These are phyloP conservation scores for Chauna torquata DNA, from an alignment of 2,113 vertebrate genomes.

Conservation along the genomic window DNA sequence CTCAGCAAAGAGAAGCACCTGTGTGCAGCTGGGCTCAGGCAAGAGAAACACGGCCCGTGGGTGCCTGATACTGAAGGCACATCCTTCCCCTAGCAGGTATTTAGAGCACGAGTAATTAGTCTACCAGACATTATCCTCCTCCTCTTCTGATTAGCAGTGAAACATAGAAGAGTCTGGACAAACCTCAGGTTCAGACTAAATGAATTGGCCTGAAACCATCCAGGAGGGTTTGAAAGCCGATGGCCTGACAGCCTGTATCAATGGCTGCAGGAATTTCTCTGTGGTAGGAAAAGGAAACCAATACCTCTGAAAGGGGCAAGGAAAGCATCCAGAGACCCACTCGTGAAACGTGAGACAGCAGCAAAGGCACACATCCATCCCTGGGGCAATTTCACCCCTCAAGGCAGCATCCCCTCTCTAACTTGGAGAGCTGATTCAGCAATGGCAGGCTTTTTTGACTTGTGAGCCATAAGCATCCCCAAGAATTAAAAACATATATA, in stretches of 20 bases:
- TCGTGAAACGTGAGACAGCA: accelerated
- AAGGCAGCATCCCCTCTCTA: not conserved
- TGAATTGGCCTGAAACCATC: not conserved
- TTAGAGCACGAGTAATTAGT: not conserved
- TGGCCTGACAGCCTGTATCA: not conserved
- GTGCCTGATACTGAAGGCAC: not conserved
- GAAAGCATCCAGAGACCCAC: not conserved
- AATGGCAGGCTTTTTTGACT: not conserved
- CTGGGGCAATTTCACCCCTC: not conserved
- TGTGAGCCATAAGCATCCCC: not conserved
- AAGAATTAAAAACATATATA: not conserved
- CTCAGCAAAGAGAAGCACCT: not conserved
- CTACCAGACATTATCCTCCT: not conserved
- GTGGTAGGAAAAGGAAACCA: not conserved
- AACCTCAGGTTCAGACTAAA: not conserved
- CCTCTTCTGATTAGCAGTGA: not conserved
- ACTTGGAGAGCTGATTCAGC: not conserved
- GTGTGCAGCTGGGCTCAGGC: not conserved
- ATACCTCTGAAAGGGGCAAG: not conserved
- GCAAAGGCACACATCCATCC: not conserved
- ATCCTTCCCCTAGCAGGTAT: not conserved
- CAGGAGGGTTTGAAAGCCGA: not conserved
- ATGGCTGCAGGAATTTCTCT: not conserved
- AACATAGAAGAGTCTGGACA: not conserved
- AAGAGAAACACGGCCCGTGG: not conserved